Conservation (phyloP, 2,113 vertebrate species). For the Dicaeum eximium region DNA sequence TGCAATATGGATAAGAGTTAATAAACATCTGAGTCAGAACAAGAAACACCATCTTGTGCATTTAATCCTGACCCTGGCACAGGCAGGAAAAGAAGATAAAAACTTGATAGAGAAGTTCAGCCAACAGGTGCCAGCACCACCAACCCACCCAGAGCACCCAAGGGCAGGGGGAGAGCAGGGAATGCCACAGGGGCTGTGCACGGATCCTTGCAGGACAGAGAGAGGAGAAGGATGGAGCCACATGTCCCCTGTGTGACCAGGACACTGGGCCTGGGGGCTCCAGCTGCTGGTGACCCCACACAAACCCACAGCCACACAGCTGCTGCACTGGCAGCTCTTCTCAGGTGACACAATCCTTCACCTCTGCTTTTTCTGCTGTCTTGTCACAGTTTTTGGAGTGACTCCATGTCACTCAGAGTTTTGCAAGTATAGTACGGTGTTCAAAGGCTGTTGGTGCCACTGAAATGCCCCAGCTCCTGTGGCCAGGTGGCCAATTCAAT, state of each 20-base stretch:
- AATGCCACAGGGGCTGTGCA: fast-evolving
- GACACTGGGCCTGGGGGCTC: not conserved
- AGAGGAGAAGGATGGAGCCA: not conserved
- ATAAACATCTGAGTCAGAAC: no score
- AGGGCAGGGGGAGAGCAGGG: not conserved
- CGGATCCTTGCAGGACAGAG: not conserved
- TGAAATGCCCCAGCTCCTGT: not conserved
- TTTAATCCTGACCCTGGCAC: no score
- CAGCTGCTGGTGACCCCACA: not conserved
- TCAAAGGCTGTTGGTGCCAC: not conserved
- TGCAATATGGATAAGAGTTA: no score
- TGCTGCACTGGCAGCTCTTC: not conserved
- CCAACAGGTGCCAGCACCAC: not conserved
- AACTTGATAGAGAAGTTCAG: not conserved
- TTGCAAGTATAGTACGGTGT: not conserved
- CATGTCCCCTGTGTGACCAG: fast-evolving
- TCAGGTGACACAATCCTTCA: not conserved
- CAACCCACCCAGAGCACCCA: fast-evolving
- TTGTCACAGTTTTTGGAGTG: not conserved
- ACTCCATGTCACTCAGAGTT: fast-evolving
- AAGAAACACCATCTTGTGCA: no score
- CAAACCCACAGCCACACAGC: not conserved
- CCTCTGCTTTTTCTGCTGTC: not conserved
- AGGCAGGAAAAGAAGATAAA: no score
- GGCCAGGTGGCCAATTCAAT: not conserved